phyloP scores from a whole-genome alignment of 2,113 vertebrate species.

The Microcebus griseorufus region DNA sequence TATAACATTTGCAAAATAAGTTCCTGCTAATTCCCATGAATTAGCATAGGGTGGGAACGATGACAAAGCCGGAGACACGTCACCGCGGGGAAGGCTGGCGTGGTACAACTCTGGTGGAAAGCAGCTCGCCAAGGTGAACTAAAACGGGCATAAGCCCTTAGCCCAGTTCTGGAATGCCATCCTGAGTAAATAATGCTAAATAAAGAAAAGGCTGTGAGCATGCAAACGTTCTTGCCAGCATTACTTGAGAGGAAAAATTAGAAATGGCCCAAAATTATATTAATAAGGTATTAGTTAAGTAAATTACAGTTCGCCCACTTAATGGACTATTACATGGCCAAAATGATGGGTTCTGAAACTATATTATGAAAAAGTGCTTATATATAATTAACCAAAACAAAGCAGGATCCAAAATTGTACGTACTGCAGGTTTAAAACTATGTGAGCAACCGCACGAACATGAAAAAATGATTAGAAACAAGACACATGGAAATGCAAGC shows the following conservation, averaged over 20 bases:
- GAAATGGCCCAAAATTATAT: not conserved
- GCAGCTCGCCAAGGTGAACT: not conserved
- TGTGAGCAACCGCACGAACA: not conserved
- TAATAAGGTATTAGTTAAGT: conserved; percentile 45
- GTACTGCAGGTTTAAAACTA: not conserved
- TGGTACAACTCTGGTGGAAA: not conserved
- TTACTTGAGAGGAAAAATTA: not conserved
- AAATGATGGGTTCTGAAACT: conserved; percentile 34
- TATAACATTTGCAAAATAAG: not conserved
- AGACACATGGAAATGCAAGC: not conserved
- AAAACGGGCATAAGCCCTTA: not conserved
- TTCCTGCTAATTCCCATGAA: not conserved
- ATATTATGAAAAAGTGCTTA: not conserved
- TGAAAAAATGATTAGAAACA: not conserved
- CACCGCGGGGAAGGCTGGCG: not conserved
- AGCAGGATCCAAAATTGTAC: not conserved
- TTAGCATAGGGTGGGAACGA: not conserved
- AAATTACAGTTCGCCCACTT: not conserved
- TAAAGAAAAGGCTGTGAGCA: not conserved
- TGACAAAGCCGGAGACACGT: accelerated
- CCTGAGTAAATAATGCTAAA: not conserved
- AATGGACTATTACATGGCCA: not conserved
- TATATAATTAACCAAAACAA: not conserved
- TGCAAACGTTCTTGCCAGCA: not conserved
- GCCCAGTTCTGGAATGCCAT: not conserved